A percentile compares a stretch with the other conserved stretches of the same genome.
Evolutionary conservation across 2,888 invertebrate species (phyloP).

Genomic region (Tromatobia lineatoria): DNA sequence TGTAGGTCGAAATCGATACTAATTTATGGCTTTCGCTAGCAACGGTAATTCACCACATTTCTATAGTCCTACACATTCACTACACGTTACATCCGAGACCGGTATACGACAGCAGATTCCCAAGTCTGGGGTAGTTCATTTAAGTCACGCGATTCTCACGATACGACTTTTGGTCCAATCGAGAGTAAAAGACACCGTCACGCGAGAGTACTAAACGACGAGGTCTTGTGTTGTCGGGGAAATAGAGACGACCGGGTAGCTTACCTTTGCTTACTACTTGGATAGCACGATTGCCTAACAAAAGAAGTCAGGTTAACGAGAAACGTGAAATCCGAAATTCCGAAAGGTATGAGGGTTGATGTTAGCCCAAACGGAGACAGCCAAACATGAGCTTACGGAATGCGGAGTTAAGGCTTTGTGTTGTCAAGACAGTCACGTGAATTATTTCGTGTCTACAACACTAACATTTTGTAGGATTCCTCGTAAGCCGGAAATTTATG

Average conservation of each 20-base stretch:
- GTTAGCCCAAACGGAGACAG: not conserved
- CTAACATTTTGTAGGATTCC: not conserved
- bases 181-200: conserved; percentile 94
- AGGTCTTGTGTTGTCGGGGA: conserved; percentile 81
- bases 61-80: not conserved
- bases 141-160: conserved; percentile 87
- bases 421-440: not conserved
- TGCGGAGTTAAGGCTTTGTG: not conserved
- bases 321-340: conserved; percentile 29
- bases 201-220: conserved; percentile 88
- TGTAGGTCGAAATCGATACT: not conserved
- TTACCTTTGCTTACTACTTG: conserved; percentile 34
- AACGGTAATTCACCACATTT: conserved; percentile 11
- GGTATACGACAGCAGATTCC: conserved; percentile 14
- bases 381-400: not conserved
- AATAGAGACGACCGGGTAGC: conserved; percentile 9
- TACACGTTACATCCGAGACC: not conserved
- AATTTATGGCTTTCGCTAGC: conserved; percentile 13
- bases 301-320: conserved; percentile 26
- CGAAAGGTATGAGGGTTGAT: not conserved
- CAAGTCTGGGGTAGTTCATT: conserved; percentile 4
- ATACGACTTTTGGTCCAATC: conserved; percentile 94
- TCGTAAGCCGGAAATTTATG: not conserved
- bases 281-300: conserved; percentile 33
- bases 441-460: conserved; percentile 10